These are phyloP conservation scores for Dione vanillae DNA, from an alignment of 2,888 invertebrate genomes.

Conservation along the genomic window DNA sequence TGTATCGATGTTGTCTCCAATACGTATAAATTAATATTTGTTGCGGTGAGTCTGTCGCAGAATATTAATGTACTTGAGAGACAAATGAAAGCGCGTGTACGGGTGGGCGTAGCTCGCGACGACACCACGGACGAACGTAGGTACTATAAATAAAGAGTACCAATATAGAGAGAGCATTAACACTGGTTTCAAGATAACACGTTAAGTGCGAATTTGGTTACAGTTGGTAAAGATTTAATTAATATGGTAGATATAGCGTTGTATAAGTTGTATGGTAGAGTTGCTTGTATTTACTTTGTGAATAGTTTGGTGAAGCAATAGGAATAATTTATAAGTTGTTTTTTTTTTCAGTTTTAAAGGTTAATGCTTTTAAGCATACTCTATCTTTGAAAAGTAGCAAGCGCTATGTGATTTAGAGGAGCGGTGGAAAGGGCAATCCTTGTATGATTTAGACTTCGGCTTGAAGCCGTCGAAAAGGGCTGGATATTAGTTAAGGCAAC, in stretches of 20 bases:
- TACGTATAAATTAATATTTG: slow-evolving; percentile 27
- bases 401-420: too few species aligned
- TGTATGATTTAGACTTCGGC: too few species aligned
- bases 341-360: too few species aligned
- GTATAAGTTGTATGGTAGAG: background rate
- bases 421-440: too few species aligned
- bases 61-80: slow-evolving; percentile 28
- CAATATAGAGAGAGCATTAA: background rate
- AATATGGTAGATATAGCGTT: background rate
- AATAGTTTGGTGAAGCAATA: too few species aligned
- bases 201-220: background rate
- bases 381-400: too few species aligned
- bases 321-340: too few species aligned
- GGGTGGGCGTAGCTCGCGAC: slow-evolving; percentile 19
- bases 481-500: too few species aligned
- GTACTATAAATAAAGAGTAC: background rate
- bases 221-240: background rate
- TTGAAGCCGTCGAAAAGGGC: too few species aligned
- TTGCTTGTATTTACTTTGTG: background rate
- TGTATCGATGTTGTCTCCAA: slow-evolving; percentile 15
- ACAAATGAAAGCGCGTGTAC: slow-evolving; percentile 27
- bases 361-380: too few species aligned
- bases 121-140: background rate
- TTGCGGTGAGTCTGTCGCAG: slow-evolving; percentile 15
- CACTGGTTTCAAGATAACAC: too few species aligned